These are phyloP conservation scores for Vespertilio murinus DNA, from an alignment of 2,797 vertebrate species.

Conservation along the genomic window DNA sequence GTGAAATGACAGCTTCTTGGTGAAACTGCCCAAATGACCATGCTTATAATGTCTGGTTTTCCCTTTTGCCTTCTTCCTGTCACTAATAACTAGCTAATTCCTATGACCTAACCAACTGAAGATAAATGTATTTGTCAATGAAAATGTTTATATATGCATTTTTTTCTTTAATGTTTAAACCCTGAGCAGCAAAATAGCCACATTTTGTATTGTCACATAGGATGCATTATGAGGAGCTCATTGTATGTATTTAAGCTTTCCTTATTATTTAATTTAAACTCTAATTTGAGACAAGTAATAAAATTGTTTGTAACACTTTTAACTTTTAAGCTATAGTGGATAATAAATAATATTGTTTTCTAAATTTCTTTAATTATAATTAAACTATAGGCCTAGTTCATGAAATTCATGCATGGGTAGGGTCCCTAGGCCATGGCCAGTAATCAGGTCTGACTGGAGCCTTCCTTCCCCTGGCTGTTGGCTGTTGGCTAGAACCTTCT, in stretches of 20 bases:
- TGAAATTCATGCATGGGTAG: too few species aligned
- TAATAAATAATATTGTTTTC: slow-evolving; percentile 66
- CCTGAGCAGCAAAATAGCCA: neutral
- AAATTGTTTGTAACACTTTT: slow-evolving; percentile 60
- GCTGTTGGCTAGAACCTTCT: too few species aligned
- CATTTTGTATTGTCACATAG: neutral
- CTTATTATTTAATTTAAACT: slow-evolving; percentile 29
- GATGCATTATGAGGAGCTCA: neutral
- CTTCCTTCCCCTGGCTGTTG: too few species aligned
- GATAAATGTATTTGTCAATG: slow-evolving; percentile 25
- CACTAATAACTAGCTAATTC: too few species aligned
- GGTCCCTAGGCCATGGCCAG: too few species aligned
- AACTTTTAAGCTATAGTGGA: slow-evolving; percentile 59
- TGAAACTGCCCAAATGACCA: neutral
- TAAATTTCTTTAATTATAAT: neutral
- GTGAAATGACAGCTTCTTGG: neutral
- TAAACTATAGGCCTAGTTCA: neutral
- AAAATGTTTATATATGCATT: neutral
- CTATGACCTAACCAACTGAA: neutral
- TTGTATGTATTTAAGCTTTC: neutral
- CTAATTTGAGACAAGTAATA: slow-evolving; percentile 53
- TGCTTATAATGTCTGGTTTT: neutral
- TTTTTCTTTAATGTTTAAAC: neutral
- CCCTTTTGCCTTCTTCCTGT: neutral
- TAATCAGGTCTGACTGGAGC: too few species aligned